Evolutionary conservation across 1,140 invertebrate genomes (phyloP).

Genomic region (Drosophila albomicans): DNA sequence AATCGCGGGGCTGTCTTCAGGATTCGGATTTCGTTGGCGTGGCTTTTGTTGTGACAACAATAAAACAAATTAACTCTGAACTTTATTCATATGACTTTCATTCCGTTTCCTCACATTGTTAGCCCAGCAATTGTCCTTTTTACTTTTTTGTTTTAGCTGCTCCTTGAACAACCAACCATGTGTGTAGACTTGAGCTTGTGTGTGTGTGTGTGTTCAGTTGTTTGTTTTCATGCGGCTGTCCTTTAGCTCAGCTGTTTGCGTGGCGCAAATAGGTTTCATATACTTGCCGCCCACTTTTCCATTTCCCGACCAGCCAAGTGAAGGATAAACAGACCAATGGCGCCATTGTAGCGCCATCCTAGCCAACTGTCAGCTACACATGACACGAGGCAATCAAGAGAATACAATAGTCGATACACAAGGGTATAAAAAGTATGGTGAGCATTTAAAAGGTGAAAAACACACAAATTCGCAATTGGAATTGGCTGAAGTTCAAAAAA

Average conservation of each 20-base stretch:
- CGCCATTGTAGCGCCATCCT: slow-evolving; percentile 61
- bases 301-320: slow-evolving; percentile 7
- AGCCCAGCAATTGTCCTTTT: slow-evolving; percentile 52
- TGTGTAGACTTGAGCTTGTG: background rate
- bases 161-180: slow-evolving; percentile 12
- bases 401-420: background rate
- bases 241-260: slow-evolving; percentile 72
- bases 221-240: slow-evolving; percentile 61
- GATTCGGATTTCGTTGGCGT: slow-evolving; percentile 5
- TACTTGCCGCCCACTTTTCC: slow-evolving; percentile 27
- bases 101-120: slow-evolving; percentile 27
- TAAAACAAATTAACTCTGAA: slow-evolving; percentile 62
- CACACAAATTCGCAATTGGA: background rate
- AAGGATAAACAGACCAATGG: slow-evolving; percentile 52
- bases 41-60: slow-evolving; percentile 38
- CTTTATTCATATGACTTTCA: slow-evolving; percentile 49
- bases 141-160: slow-evolving; percentile 12
- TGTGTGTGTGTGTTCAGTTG: slow-evolving; percentile 26
- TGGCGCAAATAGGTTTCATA: slow-evolving; percentile 63
- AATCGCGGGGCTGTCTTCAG: slow-evolving; percentile 12
- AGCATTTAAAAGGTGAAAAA: background rate
- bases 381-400: background rate
- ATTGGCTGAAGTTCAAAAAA: background rate
- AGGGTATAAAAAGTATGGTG: background rate
- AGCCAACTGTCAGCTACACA: slow-evolving; percentile 9